Base-by-base conservation (phyloP, 2,797 vertebrate genomes). In the Enteromius thamalakanensis region DNA sequence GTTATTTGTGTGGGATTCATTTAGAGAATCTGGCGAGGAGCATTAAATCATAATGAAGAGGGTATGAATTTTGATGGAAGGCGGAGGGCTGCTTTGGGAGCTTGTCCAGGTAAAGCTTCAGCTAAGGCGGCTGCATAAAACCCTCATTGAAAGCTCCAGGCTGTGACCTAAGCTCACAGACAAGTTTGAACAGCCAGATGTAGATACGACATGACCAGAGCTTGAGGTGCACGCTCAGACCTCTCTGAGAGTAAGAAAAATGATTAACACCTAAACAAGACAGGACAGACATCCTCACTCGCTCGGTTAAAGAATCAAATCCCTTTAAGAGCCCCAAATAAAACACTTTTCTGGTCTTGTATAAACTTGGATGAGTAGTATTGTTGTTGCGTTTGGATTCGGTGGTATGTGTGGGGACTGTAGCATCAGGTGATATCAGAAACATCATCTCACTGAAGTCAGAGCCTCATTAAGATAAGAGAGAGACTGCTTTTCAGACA, bases 1-100 rank as follows among this genome's bases (percentile, higher is more conserved):
- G 85, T 90, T 89, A 86, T 89, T 90, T 88, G 86, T 89, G 74
- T 86, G 82, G 87, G 83, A 86, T 84, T 86, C 82, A 86, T 89
- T 88, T 86, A 87, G 80, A 85, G 87, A 88, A 87, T 81, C 81
- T 86, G 76, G 85, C 62, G 75, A 51, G 60, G 78, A 53, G 70
- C 84, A 87, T 88, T 88, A 87, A 89, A 89, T 89, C 84, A 86
- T 81, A 87, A 89, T 88, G 87, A 89, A 87, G 84, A 87, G 79
- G 84, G 80, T 62, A 85, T 85, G 86, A 86, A 81, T 85, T 85
- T 86, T 83, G 88, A 89, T 86, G 29, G 85, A 79, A 86, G 81
- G 75, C 68, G 78, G 78, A 37, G 49, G 23, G 80, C 68, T 71
- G 80, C 70, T 74, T 88, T 45, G 77, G 72, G 85, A 86, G 68